These are phyloP conservation scores for Actenoides hombroni DNA, from an alignment of 2,113 vertebrate species.

Conservation along the genomic window DNA sequence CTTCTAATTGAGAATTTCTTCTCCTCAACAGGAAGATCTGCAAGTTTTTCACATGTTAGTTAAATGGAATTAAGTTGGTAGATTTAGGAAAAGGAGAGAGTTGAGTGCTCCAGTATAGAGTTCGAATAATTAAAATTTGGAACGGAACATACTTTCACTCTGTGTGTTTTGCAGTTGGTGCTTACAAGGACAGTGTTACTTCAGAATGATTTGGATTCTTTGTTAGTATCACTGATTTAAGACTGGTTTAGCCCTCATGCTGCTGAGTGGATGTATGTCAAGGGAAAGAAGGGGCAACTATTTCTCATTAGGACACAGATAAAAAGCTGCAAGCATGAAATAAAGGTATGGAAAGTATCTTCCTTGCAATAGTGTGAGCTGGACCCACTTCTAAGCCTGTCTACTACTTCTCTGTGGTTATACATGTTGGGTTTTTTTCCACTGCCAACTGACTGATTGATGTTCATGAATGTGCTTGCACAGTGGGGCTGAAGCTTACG, in stretches of 20 bases:
- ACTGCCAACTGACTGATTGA: not conserved
- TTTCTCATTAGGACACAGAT: not conserved
- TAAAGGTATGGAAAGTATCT: not conserved
- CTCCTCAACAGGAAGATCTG: not conserved
- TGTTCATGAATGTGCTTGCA: not conserved
- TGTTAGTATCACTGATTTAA: not conserved
- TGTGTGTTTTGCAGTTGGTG: not conserved
- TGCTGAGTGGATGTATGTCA: not conserved
- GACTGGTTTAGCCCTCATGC: not conserved
- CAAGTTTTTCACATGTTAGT: not conserved
- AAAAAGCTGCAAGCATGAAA: not conserved
- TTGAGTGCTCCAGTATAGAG: not conserved
- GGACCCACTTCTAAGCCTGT: not conserved
- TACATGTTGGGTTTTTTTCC: not conserved
- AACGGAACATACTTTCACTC: not conserved
- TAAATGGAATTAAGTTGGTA: not conserved
- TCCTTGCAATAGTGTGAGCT: not conserved
- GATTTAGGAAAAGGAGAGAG: not conserved
- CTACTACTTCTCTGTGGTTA: not conserved
- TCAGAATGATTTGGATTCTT: not conserved
- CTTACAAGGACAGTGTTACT: not conserved
- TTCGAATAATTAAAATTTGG: not conserved
- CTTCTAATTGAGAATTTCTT: not conserved
- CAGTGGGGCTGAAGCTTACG: rapidly evolving
- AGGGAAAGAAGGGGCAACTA: not conserved